Conservation (phyloP, 2,888 invertebrate genomes). For the Nudaria mundana region DNA sequence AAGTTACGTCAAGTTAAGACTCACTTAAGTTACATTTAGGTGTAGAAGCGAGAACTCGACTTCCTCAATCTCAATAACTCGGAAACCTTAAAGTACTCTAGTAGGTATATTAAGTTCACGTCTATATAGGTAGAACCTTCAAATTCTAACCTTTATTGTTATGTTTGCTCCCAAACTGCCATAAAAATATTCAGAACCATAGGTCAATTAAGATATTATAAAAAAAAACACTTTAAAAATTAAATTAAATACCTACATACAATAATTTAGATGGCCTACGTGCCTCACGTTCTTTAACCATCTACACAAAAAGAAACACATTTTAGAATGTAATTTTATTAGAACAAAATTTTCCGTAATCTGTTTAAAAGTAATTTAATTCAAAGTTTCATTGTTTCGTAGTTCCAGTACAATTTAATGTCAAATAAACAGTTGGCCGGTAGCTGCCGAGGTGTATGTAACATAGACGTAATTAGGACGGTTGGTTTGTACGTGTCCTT, state of each 20-base stretch:
- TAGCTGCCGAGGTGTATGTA: constrained; percentile 9
- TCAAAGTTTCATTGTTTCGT: background rate
- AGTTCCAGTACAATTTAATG: background rate
- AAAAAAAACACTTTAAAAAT: too few relatives aligned
- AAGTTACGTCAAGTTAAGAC: constrained; percentile 26
- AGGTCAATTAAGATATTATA: too few relatives aligned
- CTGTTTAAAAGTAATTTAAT: background rate
- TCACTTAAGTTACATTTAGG: constrained; percentile 33
- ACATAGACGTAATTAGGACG: constrained; percentile 19
- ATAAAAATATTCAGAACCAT: too few relatives aligned
- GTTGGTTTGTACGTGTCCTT: too few relatives aligned
- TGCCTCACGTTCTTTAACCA: too few relatives aligned
- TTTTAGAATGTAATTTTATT: background rate
- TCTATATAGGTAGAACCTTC: too few relatives aligned
- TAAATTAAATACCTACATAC: too few relatives aligned
- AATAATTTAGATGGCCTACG: too few relatives aligned
- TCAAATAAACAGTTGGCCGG: constrained; percentile 13
- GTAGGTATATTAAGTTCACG: constrained; percentile 19
- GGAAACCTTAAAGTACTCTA: constrained; percentile 14
- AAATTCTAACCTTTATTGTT: too few relatives aligned
- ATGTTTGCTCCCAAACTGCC: too few relatives aligned
- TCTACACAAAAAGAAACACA: too few relatives aligned
- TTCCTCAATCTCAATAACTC: constrained; percentile 9
- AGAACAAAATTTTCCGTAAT: background rate
- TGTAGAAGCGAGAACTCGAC: constrained; percentile 8